Evolutionary conservation across 2,888 invertebrate species (phyloP).

Genomic region (Crematogaster levior): DNA sequence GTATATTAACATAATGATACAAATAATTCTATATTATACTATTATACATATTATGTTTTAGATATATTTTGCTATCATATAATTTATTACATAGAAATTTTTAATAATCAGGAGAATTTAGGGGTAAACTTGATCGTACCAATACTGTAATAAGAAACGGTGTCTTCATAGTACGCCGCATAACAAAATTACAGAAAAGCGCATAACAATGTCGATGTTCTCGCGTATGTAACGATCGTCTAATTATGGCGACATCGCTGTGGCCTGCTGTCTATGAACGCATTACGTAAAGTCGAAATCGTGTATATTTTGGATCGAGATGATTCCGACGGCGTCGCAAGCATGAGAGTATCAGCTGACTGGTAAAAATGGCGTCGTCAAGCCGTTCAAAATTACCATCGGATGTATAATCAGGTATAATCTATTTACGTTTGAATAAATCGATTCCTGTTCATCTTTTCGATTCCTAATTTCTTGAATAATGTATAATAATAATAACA

Average conservation of each 20-base stretch:
- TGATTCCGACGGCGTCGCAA: not conserved
- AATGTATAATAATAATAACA: not conserved
- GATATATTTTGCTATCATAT: too few species aligned
- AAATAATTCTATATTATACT: too few species aligned
- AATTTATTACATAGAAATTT: too few species aligned
- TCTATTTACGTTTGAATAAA: not conserved
- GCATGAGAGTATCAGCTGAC: constrained; percentile 1
- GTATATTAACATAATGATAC: not conserved
- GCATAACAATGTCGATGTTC: constrained; percentile 42
- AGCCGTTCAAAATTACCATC: not conserved
- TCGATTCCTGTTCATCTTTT: not conserved
- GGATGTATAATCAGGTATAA: not conserved
- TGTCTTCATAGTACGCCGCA: constrained; percentile 68
- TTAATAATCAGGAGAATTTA: not conserved
- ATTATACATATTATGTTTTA: too few species aligned
- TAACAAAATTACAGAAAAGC: constrained; percentile 51
- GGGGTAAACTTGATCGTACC: constrained; percentile 55
- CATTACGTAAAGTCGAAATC: constrained; percentile 23
- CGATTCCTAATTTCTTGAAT: not conserved
- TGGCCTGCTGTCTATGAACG: not conserved
- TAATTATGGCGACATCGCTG: not conserved
- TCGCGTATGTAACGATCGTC: not conserved
- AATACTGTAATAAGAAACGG: constrained; percentile 57
- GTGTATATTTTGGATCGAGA: not conserved
- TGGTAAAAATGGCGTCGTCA: not conserved